Evolutionary conservation across 2,888 invertebrate genomes (phyloP).

Genomic region (Galeruca laticollis): DNA sequence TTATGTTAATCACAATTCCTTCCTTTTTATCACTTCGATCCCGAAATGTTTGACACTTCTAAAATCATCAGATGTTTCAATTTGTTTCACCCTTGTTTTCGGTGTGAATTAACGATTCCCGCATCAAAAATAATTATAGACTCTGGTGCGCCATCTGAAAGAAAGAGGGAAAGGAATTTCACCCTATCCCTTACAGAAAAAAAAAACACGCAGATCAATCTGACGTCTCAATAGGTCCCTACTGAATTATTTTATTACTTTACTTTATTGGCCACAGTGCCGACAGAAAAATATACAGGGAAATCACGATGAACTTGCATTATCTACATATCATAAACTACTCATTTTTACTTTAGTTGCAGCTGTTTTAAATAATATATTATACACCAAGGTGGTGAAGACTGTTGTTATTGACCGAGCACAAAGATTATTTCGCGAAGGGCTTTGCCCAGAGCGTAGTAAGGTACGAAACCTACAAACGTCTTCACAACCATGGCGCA

Average conservation of each 20-base stretch:
- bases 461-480: too few species aligned
- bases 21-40: not conserved
- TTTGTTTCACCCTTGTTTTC: constrained; percentile 17
- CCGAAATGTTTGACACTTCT: not conserved
- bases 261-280: too few species aligned
- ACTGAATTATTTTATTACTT: constrained; percentile 17
- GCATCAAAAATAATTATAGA: constrained; percentile 34
- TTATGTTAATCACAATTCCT: not conserved
- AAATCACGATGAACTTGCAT: too few species aligned
- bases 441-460: too few species aligned
- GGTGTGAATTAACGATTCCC: constrained; percentile 15
- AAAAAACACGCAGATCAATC: constrained; percentile 25
- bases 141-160: not conserved
- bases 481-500: too few species aligned
- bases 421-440: too few species aligned
- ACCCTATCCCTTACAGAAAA: constrained; percentile 26
- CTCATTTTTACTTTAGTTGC: too few species aligned
- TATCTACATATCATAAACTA: too few species aligned
- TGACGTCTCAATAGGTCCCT: constrained; percentile 22
- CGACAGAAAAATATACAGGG: too few species aligned
- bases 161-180: constrained; percentile 24
- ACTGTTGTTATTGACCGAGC: too few species aligned
- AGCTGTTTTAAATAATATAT: too few species aligned
- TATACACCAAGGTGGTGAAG: too few species aligned
- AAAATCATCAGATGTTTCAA: constrained; percentile 5